Percentiles rank a stretch among this genome's conserved stretches.
These are phyloP conservation scores for Cyphomyrmex costatus DNA, from an alignment of 1,140 invertebrate species.

Conservation along the genomic window DNA sequence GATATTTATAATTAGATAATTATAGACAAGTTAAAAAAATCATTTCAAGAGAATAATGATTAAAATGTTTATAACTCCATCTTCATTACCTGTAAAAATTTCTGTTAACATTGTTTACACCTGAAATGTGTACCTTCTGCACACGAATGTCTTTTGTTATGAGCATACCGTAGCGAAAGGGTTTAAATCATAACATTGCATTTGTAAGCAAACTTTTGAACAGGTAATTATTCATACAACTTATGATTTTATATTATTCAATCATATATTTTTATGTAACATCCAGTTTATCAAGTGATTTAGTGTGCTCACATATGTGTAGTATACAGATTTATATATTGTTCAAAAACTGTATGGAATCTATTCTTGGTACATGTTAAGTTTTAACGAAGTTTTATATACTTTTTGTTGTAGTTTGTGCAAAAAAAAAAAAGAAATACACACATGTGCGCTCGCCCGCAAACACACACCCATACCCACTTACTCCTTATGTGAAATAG, in stretches of 20 bases:
- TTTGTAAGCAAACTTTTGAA: constrained; percentile 70
- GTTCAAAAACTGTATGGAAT: constrained; percentile 23
- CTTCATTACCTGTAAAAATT: not conserved
- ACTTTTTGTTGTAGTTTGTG: constrained; percentile 31
- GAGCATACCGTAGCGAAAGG: not conserved
- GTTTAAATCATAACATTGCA: constrained; percentile 69
- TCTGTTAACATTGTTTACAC: not conserved
- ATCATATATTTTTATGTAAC: not conserved
- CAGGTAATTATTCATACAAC: constrained; percentile 34
- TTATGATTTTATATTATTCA: constrained; percentile 58
- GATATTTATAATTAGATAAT: not conserved
- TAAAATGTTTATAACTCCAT: not conserved
- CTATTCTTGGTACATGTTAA: constrained; percentile 36
- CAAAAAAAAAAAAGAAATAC: constrained; percentile 22
- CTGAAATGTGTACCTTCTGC: not conserved
- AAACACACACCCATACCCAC: too few species aligned
- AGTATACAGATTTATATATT: not conserved
- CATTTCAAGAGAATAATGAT: not conserved
- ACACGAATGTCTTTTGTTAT: not conserved
- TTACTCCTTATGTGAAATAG: not conserved
- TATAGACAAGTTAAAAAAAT: not conserved
- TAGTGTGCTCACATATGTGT: constrained; percentile 6
- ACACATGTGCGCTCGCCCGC: too few species aligned
- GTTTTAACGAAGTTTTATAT: constrained; percentile 50
- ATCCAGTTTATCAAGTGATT: constrained; percentile 1